Base-by-base conservation (phyloP, 2,888 invertebrate species). In the Lepidocyrtinus sp. region DNA sequence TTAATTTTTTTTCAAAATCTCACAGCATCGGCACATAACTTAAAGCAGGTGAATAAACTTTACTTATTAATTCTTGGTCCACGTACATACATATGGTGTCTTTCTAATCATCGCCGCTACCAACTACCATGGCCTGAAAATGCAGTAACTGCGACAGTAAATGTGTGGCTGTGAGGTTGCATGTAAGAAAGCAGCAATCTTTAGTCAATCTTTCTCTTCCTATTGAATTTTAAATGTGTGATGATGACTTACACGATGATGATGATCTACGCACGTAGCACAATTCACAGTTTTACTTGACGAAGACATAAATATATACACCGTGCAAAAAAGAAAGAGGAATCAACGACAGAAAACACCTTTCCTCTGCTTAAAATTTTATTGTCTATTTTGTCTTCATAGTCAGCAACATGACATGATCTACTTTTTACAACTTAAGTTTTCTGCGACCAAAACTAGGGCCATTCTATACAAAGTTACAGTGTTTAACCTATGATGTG, bases 351-450 rank as follows among this genome's bases (percentile, higher is more conserved):
- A 36, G 36, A 36, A 36, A 36, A 36, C 36, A 12, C 36, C 12
- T 7, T 36, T 36, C 36, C 5, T 36, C 12, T n/a, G n/a, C n/a
- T 36, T 36, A 36, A 36, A 36, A 7, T 36, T 36, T 36, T 36
- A 36, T 36, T 36, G 36, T 36, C 36, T 36, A 36, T 36, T 36
- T 36, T 36, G 36, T 36, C 36, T 36, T 36, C 36, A 36, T 7
- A 7, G 36, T 12, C 12, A 7, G 36, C 36, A 36, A 5, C 5
- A 65, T 27, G 65, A 67, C 61, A 74, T 74, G 67, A 50, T 74
- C 67, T 74, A 64, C 67, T 74, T 74, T 74, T 74, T n/a, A 50
- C 46, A n/a, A n/a, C n/a, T n/a, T n/a, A n/a, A n/a, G n/a, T n/a
- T n/a, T n/a, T n/a, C n/a, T n/a, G n/a, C n/a, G n/a, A n/a, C n/a